These are phyloP conservation scores for Cynodonichthys magdalenae DNA, from an alignment of 2,797 vertebrate genomes.

Conservation along the genomic window DNA sequence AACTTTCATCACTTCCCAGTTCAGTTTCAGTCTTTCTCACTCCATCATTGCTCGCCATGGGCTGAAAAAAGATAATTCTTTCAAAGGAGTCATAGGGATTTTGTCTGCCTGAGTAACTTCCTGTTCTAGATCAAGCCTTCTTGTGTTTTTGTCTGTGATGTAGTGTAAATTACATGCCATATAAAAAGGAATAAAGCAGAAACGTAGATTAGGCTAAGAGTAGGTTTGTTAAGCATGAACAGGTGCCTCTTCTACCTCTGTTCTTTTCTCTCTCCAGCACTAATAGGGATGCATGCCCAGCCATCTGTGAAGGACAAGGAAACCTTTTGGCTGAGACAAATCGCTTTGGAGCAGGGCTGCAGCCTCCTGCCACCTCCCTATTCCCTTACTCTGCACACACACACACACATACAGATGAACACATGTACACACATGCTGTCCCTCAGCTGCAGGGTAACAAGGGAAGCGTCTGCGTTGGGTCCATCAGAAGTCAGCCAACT, in stretches of 20 bases:
- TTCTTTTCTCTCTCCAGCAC: slow-evolving; percentile 45
- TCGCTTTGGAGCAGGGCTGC: slow-evolving; percentile 68
- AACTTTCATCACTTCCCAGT: slow-evolving; percentile 36
- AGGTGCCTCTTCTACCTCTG: slow-evolving; percentile 65
- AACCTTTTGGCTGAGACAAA: slow-evolving; percentile 82
- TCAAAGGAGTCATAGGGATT: slow-evolving; percentile 69
- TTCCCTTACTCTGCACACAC: slow-evolving; percentile 23
- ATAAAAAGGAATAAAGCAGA: slow-evolving; percentile 44
- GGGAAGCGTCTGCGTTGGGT: slow-evolving; percentile 72
- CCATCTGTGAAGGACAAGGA: slow-evolving; percentile 83
- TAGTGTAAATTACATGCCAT: slow-evolving; percentile 57
- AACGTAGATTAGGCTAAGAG: slow-evolving; percentile 41
- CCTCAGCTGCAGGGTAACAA: slow-evolving; percentile 67
- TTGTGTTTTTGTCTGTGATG: slow-evolving; percentile 51
- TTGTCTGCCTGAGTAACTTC: slow-evolving; percentile 74
- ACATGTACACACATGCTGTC: slow-evolving; percentile 38
- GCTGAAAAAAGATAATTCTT: slow-evolving; percentile 75
- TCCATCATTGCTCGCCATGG: slow-evolving; percentile 45
- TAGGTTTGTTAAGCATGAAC: slow-evolving; percentile 60
- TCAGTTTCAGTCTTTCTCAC: slow-evolving; percentile 39
- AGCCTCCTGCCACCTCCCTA: slow-evolving; percentile 54
- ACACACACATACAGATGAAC: slow-evolving; percentile 41
- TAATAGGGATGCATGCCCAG: slow-evolving; percentile 71
- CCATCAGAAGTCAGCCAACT: slow-evolving; percentile 77
- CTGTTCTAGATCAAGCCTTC: slow-evolving; percentile 50